These are phyloP conservation scores for Myopa tessellatipennis DNA, from an alignment of 2,888 invertebrate species.

Conservation along the genomic window DNA sequence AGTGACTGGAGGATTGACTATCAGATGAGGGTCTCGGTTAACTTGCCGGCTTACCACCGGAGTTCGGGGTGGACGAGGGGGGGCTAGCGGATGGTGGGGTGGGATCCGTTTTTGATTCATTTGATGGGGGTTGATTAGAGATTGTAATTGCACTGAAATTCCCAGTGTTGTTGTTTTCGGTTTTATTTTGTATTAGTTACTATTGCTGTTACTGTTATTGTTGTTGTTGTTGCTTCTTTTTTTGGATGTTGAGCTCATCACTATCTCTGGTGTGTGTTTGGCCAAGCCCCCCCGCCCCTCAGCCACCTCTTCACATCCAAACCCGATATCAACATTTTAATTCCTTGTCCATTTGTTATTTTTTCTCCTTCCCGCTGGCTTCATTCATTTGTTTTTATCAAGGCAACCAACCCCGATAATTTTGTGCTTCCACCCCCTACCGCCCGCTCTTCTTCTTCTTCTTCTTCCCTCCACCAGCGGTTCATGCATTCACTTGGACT, in stretches of 20 bases:
- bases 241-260: too few relatives aligned
- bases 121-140: slow-evolving; percentile 20
- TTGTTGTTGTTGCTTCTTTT: slow-evolving; percentile 12
- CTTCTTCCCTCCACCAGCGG: not conserved
- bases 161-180: not conserved
- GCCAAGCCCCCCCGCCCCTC: not conserved
- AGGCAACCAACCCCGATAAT: too few relatives aligned
- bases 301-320: not conserved
- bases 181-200: not conserved
- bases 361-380: not conserved
- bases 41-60: too few relatives aligned
- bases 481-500: not conserved
- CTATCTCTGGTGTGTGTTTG: too few relatives aligned
- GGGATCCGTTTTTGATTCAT: not conserved
- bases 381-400: too few relatives aligned
- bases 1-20: not conserved
- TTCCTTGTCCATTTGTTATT: not conserved
- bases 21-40: not conserved
- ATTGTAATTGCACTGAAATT: slow-evolving; percentile 19
- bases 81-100: not conserved
- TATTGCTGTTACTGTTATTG: not conserved
- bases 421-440: too few relatives aligned
- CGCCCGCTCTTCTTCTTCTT: too few relatives aligned
- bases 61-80: not conserved
- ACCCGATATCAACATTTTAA: not conserved